phyloP scores from a whole-genome alignment of 2,888 invertebrate species.

The Minunthozetes semirufus region DNA sequence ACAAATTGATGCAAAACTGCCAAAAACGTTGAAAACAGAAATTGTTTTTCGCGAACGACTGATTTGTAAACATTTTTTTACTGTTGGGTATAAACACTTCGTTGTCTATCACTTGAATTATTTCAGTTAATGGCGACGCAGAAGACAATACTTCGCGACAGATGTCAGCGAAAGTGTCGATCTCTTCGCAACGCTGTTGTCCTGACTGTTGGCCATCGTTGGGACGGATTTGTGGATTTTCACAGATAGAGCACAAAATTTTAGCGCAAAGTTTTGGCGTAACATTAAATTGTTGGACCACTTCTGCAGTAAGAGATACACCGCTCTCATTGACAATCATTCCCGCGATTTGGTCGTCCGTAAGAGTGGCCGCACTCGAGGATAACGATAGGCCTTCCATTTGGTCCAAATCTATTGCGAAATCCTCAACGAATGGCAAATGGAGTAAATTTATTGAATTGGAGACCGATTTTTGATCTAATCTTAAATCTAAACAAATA shows the following conservation, averaged over 20 bases:
- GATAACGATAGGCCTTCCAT: constrained; percentile 29
- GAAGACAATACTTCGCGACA: constrained; percentile 35
- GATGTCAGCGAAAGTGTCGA: constrained; percentile 37
- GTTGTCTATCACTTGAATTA: constrained; percentile 36
- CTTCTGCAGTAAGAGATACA: constrained; percentile 33
- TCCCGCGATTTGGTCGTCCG: constrained; percentile 36
- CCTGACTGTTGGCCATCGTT: constrained; percentile 9
- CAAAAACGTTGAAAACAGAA: constrained; percentile 35
- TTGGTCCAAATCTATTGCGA: background rate
- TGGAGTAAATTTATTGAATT: constrained; percentile 25
- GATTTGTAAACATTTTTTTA: constrained; percentile 20
- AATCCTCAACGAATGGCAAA: constrained; percentile 30
- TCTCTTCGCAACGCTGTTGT: constrained; percentile 34
- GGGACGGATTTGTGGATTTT: constrained; percentile 8
- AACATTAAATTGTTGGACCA: constrained; percentile 36
- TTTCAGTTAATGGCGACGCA: constrained; percentile 37
- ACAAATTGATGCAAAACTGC: constrained; percentile 38
- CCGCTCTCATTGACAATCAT: constrained; percentile 37
- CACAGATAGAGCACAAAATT: constrained; percentile 35
- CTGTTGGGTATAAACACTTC: constrained; percentile 32
- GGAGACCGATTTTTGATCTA: background rate
- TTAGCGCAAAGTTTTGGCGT: constrained; percentile 36
- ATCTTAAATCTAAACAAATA: constrained; percentile 2
- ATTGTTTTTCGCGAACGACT: constrained; percentile 15
- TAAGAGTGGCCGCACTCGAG: constrained; percentile 24